Conservation (phyloP, 2,888 invertebrate species). For the Phytoseiulus persimilis region DNA sequence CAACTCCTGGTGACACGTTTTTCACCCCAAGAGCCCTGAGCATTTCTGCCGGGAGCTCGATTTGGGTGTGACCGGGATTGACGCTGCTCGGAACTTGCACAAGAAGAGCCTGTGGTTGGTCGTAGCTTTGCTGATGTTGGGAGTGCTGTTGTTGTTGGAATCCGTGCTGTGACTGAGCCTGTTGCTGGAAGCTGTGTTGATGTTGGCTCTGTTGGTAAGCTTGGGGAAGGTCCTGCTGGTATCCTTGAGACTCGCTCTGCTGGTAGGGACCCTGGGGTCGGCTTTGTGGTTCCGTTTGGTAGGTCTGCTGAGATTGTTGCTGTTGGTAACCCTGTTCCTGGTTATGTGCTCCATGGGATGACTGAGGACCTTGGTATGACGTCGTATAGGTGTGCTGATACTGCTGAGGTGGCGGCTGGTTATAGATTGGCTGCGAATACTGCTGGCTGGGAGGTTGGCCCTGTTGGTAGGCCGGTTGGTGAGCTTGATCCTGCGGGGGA, state of each 20-base stretch:
- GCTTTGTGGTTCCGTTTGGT: neutral
- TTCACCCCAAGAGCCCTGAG: slow-evolving; percentile 18
- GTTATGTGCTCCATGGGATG: neutral
- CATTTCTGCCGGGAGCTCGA: slow-evolving; percentile 11
- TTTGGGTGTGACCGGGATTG: slow-evolving; percentile 8
- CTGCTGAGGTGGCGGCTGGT: neutral
- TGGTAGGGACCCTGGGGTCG: neutral
- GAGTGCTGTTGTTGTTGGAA: neutral
- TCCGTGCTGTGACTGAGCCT: neutral
- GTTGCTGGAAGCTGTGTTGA: neutral
- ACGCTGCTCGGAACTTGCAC: slow-evolving; percentile 17
- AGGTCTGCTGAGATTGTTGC: slow-evolving; percentile 13
- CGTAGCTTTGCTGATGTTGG: slow-evolving; percentile 1
- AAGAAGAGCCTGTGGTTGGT: slow-evolving; percentile 18
- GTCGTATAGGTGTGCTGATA: neutral
- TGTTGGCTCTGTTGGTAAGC: neutral
- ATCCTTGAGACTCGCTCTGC: neutral
- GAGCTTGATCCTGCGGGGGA: neutral
- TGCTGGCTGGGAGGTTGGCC: neutral
- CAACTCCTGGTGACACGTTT: neutral
- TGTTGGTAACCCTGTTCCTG: neutral
- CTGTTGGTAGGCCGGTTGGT: neutral
- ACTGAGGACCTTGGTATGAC: neutral
- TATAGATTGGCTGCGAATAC: neutral
- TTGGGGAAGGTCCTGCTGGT: neutral